phyloP scores from a whole-genome alignment of 2,113 vertebrate genomes.

The Strigops habroptila region DNA sequence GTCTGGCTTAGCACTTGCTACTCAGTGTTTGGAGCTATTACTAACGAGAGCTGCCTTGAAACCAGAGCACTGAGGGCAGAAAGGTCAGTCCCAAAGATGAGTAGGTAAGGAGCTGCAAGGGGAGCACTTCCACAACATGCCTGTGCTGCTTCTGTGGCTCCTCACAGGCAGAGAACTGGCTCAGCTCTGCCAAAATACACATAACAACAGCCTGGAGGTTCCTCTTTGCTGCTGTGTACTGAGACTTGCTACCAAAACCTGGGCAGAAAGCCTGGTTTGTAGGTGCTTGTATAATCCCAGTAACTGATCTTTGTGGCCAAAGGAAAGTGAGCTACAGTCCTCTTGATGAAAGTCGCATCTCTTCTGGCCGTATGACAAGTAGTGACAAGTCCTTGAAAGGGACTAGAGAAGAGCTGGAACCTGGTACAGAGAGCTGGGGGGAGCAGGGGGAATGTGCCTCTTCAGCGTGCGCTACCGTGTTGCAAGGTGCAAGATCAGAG shows the following conservation, averaged over 20 bases:
- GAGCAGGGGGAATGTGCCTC: neutral
- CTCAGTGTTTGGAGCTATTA: neutral
- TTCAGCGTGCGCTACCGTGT: neutral
- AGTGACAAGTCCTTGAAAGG: neutral
- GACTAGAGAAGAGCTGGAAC: neutral
- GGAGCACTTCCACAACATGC: neutral
- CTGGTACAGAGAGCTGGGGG: too few species aligned
- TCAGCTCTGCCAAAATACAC: neutral
- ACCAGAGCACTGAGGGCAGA: neutral
- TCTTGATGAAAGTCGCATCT: neutral
- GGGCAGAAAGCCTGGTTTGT: neutral
- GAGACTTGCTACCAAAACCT: neutral
- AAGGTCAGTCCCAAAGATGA: neutral
- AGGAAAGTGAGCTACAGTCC: neutral
- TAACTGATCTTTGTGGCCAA: neutral
- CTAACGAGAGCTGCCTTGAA: neutral
- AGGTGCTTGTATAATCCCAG: neutral
- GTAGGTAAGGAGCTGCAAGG: neutral
- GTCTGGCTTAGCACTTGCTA: neutral
- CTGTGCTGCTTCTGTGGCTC: neutral
- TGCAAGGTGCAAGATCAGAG: accelerated
- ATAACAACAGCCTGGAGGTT: neutral
- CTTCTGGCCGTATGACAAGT: neutral
- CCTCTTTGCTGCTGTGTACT: neutral
- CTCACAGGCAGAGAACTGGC: neutral